These are phyloP conservation scores for Pangasius sanitwongsei DNA, from an alignment of 2,797 vertebrate genomes.

Conservation along the genomic window DNA sequence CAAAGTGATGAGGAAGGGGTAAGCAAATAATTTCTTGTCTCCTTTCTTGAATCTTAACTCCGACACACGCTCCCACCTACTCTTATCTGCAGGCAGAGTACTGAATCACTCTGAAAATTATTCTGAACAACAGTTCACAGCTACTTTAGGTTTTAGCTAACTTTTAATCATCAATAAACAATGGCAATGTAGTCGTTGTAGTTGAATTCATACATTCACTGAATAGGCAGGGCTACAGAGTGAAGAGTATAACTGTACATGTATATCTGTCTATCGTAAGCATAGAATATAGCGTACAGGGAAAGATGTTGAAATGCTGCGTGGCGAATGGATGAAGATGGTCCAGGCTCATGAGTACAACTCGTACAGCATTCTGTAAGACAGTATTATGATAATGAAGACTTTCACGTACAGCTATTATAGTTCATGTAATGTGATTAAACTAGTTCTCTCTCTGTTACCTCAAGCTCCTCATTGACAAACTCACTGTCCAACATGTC, in stretches of 20 bases:
- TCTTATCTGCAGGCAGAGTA: conserved; percentile 76
- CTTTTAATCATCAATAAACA: background rate
- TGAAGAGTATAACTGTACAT: background rate
- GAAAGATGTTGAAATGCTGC: conserved; percentile 83
- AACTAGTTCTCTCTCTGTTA: conserved; percentile 48
- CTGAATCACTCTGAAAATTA: background rate
- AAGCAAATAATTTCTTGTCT: conserved; percentile 64
- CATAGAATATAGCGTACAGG: conserved; percentile 72
- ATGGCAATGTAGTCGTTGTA: background rate
- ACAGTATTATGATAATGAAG: conserved; percentile 31
- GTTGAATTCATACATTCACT: background rate
- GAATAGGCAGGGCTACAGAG: background rate
- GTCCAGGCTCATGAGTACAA: conserved; percentile 83
- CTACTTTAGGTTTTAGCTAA: background rate
- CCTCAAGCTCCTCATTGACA: conserved; percentile 70
- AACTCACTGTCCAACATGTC: conserved; percentile 33
- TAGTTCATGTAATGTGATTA: background rate
- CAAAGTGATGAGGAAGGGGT: conserved; percentile 78
- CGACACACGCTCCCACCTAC: conserved; percentile 74
- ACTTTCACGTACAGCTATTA: background rate
- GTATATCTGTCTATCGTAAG: background rate
- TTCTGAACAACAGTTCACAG: conserved; percentile 9
- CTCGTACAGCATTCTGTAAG: conserved; percentile 82
- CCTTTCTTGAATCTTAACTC: conserved; percentile 69
- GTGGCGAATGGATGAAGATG: conserved; percentile 84